A percentile compares a stretch with the other conserved stretches of the same genome.
Evolutionary conservation across 1,140 invertebrate species (phyloP).

Genomic region (Pectinophora gossypiella): DNA sequence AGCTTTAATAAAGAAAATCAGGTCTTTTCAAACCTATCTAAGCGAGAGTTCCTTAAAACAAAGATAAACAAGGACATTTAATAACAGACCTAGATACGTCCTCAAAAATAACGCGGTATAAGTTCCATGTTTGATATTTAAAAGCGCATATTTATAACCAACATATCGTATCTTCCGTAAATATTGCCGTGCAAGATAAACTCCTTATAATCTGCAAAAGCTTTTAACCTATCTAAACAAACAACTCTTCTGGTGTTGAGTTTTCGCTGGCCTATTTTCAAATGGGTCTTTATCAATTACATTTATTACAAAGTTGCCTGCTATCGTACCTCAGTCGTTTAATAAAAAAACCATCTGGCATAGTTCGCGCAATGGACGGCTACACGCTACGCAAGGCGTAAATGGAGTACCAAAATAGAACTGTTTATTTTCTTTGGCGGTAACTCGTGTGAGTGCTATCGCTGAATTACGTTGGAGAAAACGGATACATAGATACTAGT

Average conservation of each 20-base stretch:
- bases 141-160: no score
- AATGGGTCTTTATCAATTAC: constrained; percentile 17
- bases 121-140: no score
- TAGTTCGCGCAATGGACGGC: constrained; percentile 14
- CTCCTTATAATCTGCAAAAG: not conserved
- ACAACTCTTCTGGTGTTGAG: not conserved
- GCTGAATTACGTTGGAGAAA: not conserved
- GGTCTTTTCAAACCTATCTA: no score
- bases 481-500: no score
- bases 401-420: constrained; percentile 34
- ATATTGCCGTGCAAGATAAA: no score
- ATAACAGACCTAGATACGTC: no score
- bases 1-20: no score
- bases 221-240: constrained; percentile 4
- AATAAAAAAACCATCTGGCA: constrained; percentile 33
- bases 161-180: no score
- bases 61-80: no score
- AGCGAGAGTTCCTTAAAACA: no score
- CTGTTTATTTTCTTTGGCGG: constrained; percentile 17
- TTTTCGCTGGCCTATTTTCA: not conserved
- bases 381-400: constrained; percentile 17
- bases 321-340: constrained; percentile 18
- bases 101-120: no score
- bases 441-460: not conserved
- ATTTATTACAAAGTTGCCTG: constrained; percentile 12